These are phyloP conservation scores for Anguilla japonica DNA, from an alignment of 2,113 vertebrate species.

Conservation along the genomic window DNA sequence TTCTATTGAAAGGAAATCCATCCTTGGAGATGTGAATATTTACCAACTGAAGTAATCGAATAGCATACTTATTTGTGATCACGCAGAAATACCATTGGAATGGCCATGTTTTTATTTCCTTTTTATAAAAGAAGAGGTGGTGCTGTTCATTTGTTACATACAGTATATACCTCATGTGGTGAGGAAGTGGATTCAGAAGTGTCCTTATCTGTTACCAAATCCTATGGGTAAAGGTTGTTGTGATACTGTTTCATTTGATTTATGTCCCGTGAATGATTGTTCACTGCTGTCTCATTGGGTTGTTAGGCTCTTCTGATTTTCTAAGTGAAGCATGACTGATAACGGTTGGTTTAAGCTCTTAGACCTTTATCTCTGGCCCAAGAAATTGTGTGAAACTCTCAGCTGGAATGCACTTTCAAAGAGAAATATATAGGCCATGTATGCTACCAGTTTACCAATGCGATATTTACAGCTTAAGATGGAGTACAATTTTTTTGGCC, in stretches of 20 bases:
- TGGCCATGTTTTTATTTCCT: not conserved
- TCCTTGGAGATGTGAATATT: not conserved
- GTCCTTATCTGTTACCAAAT: not conserved
- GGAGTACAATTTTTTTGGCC: not conserved
- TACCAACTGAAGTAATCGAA: not conserved
- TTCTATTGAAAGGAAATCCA: not conserved
- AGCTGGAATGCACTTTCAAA: not conserved
- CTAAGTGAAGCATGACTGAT: conserved; percentile 15
- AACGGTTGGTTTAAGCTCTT: conserved; percentile 8
- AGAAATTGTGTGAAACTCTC: not conserved
- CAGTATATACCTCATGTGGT: not conserved
- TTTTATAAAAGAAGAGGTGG: not conserved
- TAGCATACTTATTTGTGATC: not conserved
- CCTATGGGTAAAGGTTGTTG: not conserved
- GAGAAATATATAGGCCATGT: not conserved
- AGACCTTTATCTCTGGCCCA: conserved; percentile 7
- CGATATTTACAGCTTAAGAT: not conserved
- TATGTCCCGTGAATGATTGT: not conserved
- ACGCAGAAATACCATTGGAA: not conserved
- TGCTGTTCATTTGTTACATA: not conserved
- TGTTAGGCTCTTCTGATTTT: conserved; percentile 21
- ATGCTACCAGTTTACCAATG: not conserved
- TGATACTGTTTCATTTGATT: conserved; percentile 16
- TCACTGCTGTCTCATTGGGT: conserved; percentile 4
- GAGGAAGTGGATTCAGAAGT: not conserved